These are phyloP conservation scores for Microplitis demolitor DNA, from an alignment of 1,140 invertebrate species.

Conservation along the genomic window DNA sequence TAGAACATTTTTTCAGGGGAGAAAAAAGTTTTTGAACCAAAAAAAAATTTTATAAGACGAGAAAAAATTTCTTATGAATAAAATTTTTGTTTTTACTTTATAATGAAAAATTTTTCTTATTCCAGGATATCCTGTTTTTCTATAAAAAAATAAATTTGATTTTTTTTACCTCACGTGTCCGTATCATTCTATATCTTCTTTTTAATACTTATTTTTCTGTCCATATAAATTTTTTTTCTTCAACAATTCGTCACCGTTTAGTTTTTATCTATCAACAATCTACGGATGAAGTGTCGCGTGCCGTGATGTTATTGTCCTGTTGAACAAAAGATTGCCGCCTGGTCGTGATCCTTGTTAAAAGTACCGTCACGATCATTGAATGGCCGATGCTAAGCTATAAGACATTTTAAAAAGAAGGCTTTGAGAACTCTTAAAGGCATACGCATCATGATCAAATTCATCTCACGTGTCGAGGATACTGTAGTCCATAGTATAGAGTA, in stretches of 20 bases:
- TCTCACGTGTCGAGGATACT: conserved; percentile 22
- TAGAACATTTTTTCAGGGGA: too few relatives aligned
- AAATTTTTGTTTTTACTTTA: too few relatives aligned
- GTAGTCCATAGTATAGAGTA: neutral
- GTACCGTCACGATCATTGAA: neutral
- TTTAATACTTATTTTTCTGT: too few relatives aligned
- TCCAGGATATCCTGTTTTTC: too few relatives aligned
- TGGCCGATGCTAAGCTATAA: neutral
- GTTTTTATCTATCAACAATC: neutral
- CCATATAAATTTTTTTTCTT: neutral
- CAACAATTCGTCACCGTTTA: neutral
- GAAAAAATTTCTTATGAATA: too few relatives aligned
- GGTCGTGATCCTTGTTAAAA: conserved; percentile 9
- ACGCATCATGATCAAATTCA: conserved; percentile 27
- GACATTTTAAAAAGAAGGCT: neutral
- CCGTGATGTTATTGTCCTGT: conserved; percentile 5
- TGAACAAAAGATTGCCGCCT: conserved; percentile 7
- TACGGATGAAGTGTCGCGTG: conserved; percentile 17
- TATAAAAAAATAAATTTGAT: too few relatives aligned
- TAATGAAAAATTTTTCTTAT: too few relatives aligned
- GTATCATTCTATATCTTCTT: too few relatives aligned
- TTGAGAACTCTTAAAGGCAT: neutral
- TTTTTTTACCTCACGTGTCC: too few relatives aligned
- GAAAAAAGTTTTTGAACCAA: too few relatives aligned
- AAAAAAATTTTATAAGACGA: too few relatives aligned